Percentiles rank a stretch among this genome's conserved stretches.
phyloP scores from a whole-genome alignment of 2,113 vertebrate genomes.

The Bubo blakistoni region DNA sequence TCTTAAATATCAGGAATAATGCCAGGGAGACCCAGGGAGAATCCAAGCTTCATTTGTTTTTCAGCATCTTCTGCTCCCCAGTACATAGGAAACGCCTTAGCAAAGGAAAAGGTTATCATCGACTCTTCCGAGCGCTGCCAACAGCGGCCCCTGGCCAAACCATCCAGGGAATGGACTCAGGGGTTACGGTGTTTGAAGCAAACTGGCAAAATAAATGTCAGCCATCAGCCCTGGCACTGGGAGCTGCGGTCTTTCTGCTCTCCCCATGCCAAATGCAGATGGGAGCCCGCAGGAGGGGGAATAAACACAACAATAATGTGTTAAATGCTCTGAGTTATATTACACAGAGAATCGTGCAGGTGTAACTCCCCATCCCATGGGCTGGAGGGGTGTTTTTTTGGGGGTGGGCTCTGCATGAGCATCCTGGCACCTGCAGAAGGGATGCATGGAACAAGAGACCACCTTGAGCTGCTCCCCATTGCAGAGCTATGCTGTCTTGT shows the following conservation, averaged over 20 bases:
- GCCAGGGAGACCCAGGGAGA: conserved; percentile 3
- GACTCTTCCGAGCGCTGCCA: background rate
- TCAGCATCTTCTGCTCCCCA: background rate
- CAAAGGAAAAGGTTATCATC: conserved; percentile 36
- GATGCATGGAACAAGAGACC: rapidly evolving
- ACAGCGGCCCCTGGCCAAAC: rapidly evolving
- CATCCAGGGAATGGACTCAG: rapidly evolving
- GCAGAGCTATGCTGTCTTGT: background rate
- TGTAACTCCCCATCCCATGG: background rate
- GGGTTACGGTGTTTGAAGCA: background rate
- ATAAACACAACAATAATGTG: rapidly evolving
- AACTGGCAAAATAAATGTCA: conserved; percentile 27
- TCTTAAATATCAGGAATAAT: conserved; percentile 46
- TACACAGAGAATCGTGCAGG: background rate
- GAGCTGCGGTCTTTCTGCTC: background rate
- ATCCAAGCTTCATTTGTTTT: conserved; percentile 35
- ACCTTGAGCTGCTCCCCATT: background rate
- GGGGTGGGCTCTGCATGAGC: background rate
- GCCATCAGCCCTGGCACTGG: background rate
- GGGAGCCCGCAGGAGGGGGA: background rate
- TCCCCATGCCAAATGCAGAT: rapidly evolving
- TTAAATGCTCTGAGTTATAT: background rate
- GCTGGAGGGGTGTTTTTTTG: background rate
- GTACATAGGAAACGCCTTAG: background rate
- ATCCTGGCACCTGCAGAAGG: rapidly evolving